These are phyloP conservation scores for Protobothrops mucrosquamatus DNA, from an alignment of 2,113 vertebrate species.

Conservation along the genomic window DNA sequence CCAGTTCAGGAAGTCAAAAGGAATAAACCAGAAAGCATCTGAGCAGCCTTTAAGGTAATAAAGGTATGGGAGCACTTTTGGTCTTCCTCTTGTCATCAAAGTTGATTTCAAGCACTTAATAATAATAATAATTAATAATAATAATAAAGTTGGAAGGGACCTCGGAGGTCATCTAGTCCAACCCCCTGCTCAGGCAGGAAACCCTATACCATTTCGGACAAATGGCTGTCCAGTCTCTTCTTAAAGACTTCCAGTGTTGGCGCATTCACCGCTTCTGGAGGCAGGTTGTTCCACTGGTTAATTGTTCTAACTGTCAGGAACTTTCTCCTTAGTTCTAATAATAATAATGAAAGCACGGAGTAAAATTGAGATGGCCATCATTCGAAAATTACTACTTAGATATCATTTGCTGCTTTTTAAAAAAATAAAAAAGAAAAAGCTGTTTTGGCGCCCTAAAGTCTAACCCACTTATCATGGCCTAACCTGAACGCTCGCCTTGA, in stretches of 20 bases:
- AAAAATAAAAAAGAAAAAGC: not conserved
- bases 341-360: not conserved
- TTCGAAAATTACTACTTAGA: not conserved
- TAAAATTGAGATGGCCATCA: not conserved
- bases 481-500: not conserved
- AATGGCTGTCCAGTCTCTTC: no score
- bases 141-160: no score
- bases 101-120: not conserved
- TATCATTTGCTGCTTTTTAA: not conserved
- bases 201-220: no score
- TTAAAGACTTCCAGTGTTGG: no score
- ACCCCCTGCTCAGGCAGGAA: no score
- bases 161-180: no score
- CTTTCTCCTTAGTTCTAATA: no score
- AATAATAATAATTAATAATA: no score
- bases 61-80: not conserved
- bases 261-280: no score
- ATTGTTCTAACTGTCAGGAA: no score
- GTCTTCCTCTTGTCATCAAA: not conserved
- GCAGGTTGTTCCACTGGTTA: no score
- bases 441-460: not conserved
- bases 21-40: not conserved
- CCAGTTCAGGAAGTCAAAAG: not conserved
- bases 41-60: not conserved
- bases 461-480: not conserved